Conservation (phyloP, 2,797 vertebrate genomes). For the Oceanodroma leucorhoa region DNA sequence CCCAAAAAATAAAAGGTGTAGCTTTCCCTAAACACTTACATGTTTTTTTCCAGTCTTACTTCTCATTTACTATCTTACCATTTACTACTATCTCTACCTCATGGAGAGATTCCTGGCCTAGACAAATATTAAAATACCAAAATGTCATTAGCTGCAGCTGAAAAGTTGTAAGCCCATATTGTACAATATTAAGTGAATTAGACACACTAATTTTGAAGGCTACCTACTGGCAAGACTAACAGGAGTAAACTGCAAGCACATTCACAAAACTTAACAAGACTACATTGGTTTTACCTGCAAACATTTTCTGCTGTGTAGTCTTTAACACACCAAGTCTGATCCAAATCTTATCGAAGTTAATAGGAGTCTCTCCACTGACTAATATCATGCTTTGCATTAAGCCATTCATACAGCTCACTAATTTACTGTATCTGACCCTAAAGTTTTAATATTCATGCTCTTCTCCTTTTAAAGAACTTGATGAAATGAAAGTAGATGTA, state of each 20-base stretch:
- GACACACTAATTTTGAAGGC: background rate
- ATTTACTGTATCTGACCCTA: background rate
- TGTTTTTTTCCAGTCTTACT: background rate
- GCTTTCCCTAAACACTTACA: background rate
- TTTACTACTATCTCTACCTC: background rate
- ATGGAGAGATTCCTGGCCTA: background rate
- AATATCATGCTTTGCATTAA: background rate
- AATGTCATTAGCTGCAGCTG: background rate
- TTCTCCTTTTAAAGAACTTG: background rate
- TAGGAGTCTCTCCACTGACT: background rate
- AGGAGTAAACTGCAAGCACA: background rate
- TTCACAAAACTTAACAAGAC: background rate
- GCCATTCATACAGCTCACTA: background rate
- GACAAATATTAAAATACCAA: background rate
- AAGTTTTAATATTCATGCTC: background rate
- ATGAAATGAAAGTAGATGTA: background rate
- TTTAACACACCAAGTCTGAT: background rate
- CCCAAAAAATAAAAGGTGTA: rapidly evolving
- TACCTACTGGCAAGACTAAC: background rate
- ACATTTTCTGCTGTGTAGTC: background rate
- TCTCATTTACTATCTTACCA: background rate
- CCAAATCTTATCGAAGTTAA: background rate
- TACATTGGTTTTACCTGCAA: background rate
- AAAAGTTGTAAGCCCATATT: background rate
- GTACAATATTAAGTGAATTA: background rate